A percentile compares a stretch with the other conserved stretches of the same genome.
phyloP scores from a whole-genome alignment of 2,113 vertebrate genomes.

The Urocynchramus pylzowi region DNA sequence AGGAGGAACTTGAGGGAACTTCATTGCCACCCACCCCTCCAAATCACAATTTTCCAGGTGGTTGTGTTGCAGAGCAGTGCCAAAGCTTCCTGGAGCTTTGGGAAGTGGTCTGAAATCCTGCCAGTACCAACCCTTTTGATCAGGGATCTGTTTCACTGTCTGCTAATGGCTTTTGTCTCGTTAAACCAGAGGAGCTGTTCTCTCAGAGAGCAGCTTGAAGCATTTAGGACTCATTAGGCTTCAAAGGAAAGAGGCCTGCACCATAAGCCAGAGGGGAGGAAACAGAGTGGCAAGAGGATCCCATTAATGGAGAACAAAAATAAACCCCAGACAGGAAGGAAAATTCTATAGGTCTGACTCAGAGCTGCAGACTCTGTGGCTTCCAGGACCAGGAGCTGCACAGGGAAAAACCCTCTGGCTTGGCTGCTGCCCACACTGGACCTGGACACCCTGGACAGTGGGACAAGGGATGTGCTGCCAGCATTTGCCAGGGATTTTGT shows the following conservation, averaged over 20 bases:
- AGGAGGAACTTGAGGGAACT: neutral
- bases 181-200: neutral
- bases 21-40: too few relatives aligned
- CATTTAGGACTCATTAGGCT: conserved; percentile 55
- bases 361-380: conserved; percentile 7
- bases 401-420: neutral
- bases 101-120: neutral
- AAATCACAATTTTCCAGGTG: neutral
- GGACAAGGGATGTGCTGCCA: neutral
- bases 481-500: neutral
- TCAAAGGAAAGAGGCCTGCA: conserved; percentile 34
- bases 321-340: conserved; percentile 62
- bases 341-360: conserved; percentile 62
- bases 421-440: neutral
- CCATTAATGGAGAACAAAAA: conserved; percentile 48
- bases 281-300: conserved; percentile 38
- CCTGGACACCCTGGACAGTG: neutral
- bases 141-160: neutral
- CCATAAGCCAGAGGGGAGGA: conserved; percentile 23
- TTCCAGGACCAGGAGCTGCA: neutral
- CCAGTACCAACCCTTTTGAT: neutral
- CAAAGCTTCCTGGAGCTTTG: neutral
- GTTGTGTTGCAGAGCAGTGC: neutral
- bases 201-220: conserved; percentile 50
- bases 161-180: conserved; percentile 44